A percentile compares a stretch with the other conserved stretches of the same genome.
Conservation (phyloP, 2,888 invertebrate species). For the Frankliniella fusca region DNA sequence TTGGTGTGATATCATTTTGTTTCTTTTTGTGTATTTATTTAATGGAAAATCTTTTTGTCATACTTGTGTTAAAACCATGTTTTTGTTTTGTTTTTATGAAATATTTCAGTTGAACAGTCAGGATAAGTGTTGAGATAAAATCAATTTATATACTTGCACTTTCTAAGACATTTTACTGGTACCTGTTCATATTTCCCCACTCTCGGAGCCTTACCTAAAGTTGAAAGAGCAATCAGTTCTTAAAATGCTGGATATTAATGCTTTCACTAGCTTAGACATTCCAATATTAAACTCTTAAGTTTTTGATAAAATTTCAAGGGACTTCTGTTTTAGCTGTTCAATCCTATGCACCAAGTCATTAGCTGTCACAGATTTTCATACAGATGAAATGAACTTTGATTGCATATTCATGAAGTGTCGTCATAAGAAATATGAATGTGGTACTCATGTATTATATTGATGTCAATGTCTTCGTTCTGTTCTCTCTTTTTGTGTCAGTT, state of each 20-base stretch:
- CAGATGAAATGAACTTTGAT: not conserved
- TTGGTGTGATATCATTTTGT: constrained; percentile 25
- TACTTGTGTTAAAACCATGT: not conserved
- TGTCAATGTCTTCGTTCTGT: not conserved
- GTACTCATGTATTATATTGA: constrained; percentile 6
- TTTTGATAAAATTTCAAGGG: too few relatives aligned
- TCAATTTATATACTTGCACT: not conserved
- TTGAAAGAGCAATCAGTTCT: too few relatives aligned
- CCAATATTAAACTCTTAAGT: too few relatives aligned
- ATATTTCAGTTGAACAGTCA: not conserved
- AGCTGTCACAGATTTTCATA: too few relatives aligned
- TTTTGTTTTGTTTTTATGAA: constrained; percentile 5
- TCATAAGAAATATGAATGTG: not conserved
- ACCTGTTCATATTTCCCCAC: not conserved
- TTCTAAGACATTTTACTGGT: not conserved
- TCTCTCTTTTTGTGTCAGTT: not conserved
- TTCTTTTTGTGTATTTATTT: constrained; percentile 23
- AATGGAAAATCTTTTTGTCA: constrained; percentile 13
- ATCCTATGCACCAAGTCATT: too few relatives aligned
- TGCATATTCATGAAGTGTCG: too few relatives aligned
- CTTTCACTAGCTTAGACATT: too few relatives aligned
- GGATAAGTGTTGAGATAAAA: not conserved
- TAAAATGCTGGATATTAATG: too few relatives aligned
- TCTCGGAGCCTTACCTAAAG: too few relatives aligned
- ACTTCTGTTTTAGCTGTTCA: too few relatives aligned